phyloP scores from a whole-genome alignment of 2,888 invertebrate genomes.

The Masnerella sp. region DNA sequence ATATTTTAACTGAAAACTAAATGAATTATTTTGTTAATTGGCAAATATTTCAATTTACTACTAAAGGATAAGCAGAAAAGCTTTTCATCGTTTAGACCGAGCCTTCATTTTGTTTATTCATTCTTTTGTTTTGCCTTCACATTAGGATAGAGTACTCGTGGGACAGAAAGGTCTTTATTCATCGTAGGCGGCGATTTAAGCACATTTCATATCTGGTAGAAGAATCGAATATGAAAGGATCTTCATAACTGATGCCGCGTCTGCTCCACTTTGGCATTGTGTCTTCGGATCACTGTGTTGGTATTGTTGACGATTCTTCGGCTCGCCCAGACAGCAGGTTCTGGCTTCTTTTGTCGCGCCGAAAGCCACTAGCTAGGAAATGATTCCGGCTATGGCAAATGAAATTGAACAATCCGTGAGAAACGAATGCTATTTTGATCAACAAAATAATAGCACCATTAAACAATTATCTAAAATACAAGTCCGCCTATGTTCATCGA shows the following conservation, averaged over 20 bases:
- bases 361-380: too few relatives aligned
- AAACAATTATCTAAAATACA: too few relatives aligned
- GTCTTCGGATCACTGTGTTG: conserved; percentile 34
- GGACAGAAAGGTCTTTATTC: conserved; percentile 21
- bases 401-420: conserved; percentile 2
- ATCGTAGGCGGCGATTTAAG: conserved; percentile 37
- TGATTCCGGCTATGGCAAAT: too few relatives aligned
- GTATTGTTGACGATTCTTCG: conserved; percentile 51
- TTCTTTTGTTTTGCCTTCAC: conserved; percentile 35
- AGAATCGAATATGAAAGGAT: conserved; percentile 54
- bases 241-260: conserved; percentile 48
- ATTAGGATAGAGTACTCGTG: conserved; percentile 33
- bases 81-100: conserved; percentile 38
- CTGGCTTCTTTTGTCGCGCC: conserved; percentile 35
- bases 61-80: conserved; percentile 22
- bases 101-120: conserved; percentile 30
- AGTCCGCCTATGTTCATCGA: too few relatives aligned
- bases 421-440: conserved; percentile 4
- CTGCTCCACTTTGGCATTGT: conserved; percentile 41
- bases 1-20: too few relatives aligned
- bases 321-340: conserved; percentile 33
- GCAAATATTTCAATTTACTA: conserved; percentile 18
- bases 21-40: conserved; percentile 21
- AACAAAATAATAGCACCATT: too few relatives aligned
- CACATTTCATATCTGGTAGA: conserved; percentile 47